Conservation (phyloP, 2,888 invertebrate genomes). For the Caenorhabditis doughertyi region DNA sequence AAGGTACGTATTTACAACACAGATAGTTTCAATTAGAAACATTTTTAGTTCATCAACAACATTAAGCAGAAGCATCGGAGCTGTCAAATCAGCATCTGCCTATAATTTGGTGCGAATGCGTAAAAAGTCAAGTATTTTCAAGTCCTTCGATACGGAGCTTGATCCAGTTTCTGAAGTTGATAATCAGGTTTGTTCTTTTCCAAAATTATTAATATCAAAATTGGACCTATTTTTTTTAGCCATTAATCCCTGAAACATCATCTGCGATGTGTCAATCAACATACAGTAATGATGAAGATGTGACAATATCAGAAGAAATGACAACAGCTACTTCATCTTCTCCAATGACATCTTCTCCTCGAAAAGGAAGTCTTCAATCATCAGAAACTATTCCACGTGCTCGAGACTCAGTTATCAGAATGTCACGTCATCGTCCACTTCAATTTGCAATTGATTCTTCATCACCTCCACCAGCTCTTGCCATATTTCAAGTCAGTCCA, state of each 20-base stretch:
- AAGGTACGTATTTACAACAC: neutral
- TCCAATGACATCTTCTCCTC: neutral
- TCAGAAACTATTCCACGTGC: constrained; percentile 15
- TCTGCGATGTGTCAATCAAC: constrained; percentile 55
- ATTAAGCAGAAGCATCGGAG: constrained; percentile 43
- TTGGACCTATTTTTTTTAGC: constrained; percentile 4
- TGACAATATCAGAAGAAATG: constrained; percentile 56
- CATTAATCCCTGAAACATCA: constrained; percentile 37
- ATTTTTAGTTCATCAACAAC: constrained; percentile 13
- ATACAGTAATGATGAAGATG: constrained; percentile 54
- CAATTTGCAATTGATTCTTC: constrained; percentile 54
- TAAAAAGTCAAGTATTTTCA: constrained; percentile 69
- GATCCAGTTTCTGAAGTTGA: constrained; percentile 69
- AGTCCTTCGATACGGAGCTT: constrained; percentile 73
- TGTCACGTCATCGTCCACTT: constrained; percentile 68
- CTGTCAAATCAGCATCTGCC: constrained; percentile 70
- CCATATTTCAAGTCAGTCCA: constrained; percentile 67
- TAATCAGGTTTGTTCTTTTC: constrained; percentile 26
- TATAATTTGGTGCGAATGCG: constrained; percentile 68
- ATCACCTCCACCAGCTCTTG: constrained; percentile 59
- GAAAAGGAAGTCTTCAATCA: constrained; percentile 21
- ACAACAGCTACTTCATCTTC: neutral
- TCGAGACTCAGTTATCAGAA: constrained; percentile 48
- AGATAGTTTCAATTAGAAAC: neutral
- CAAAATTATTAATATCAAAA: neutral